These are phyloP conservation scores for Artibeus jamaicensis DNA, from an alignment of 2,797 vertebrate species.

Conservation along the genomic window DNA sequence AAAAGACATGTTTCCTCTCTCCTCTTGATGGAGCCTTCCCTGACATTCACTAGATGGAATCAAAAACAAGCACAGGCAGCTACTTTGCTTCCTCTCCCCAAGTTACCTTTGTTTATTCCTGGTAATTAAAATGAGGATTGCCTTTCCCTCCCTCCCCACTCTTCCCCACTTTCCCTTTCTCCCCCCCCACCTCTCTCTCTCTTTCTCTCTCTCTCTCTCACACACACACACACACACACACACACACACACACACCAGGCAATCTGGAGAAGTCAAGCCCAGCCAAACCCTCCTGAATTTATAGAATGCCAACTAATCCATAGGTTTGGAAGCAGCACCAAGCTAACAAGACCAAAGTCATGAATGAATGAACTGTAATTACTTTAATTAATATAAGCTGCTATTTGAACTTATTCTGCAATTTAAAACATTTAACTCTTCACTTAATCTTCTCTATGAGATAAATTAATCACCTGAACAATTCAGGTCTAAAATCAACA, in stretches of 20 bases:
- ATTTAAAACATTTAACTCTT: conserved; percentile 27
- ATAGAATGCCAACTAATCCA: neutral
- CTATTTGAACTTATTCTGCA: neutral
- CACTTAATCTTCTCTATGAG: neutral
- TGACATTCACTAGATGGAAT: neutral
- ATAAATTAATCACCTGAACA: neutral
- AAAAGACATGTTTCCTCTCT: neutral
- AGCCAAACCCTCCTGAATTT: neutral
- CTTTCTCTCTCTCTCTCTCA: neutral
- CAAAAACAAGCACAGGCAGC: neutral
- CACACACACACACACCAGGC: neutral
- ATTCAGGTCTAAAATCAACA: neutral
- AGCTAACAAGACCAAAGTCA: neutral
- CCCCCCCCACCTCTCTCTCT: neutral
- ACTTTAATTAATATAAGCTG: neutral
- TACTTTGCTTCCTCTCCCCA: neutral
- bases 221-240: neutral
- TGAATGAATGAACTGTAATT: neutral
- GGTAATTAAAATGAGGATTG: conserved; percentile 12
- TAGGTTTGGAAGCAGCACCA: neutral
- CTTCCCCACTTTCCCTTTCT: neutral
- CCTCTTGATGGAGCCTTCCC: neutral
- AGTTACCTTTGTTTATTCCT: conserved; percentile 3
- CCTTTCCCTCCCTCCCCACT: neutral
- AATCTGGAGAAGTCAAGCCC: neutral